Evolutionary conservation across 2,888 invertebrate genomes (phyloP).

Genomic region (Drosophila nr. fundita): DNA sequence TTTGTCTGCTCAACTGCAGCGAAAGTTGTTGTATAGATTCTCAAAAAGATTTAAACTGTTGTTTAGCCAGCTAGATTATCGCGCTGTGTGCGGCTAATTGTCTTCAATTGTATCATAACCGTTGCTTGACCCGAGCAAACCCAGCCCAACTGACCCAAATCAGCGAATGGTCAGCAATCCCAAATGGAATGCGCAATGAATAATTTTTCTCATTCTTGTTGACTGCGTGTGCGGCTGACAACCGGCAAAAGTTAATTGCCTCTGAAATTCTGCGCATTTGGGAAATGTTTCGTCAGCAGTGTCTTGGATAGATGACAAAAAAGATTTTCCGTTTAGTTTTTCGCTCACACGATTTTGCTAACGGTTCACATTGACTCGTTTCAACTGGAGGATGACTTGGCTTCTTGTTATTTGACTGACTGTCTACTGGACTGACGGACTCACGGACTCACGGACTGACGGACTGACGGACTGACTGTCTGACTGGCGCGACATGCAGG

Average conservation of each 20-base stretch:
- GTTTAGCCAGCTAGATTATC: slow-evolving; percentile 51
- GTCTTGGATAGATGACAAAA: slow-evolving; percentile 55
- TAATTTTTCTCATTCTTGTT: slow-evolving; percentile 40
- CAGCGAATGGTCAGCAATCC: slow-evolving; percentile 52
- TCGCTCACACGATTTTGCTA: slow-evolving; percentile 57
- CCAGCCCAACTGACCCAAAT: slow-evolving; percentile 70
- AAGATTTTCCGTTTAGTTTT: slow-evolving; percentile 47
- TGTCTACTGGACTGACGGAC: neutral
- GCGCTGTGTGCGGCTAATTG: slow-evolving; percentile 59
- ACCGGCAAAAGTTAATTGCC: slow-evolving; percentile 69
- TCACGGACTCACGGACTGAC: neutral
- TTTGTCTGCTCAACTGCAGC: slow-evolving; percentile 34
- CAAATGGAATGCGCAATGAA: slow-evolving; percentile 61
- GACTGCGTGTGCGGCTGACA: slow-evolving; percentile 56
- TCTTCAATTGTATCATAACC: slow-evolving; percentile 78
- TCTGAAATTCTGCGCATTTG: slow-evolving; percentile 72
- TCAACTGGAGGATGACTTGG: slow-evolving; percentile 29
- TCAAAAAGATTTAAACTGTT: slow-evolving; percentile 36
- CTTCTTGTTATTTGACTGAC: slow-evolving; percentile 13
- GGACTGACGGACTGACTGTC: neutral
- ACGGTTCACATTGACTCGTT: slow-evolving; percentile 47
- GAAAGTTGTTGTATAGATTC: slow-evolving; percentile 44
- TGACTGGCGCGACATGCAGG: slow-evolving; percentile 29
- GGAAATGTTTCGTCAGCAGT: slow-evolving; percentile 58
- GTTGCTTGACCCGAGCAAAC: slow-evolving; percentile 63